Evolutionary conservation across 2,797 vertebrate species (phyloP).

Genomic region (Cuculus canorus): DNA sequence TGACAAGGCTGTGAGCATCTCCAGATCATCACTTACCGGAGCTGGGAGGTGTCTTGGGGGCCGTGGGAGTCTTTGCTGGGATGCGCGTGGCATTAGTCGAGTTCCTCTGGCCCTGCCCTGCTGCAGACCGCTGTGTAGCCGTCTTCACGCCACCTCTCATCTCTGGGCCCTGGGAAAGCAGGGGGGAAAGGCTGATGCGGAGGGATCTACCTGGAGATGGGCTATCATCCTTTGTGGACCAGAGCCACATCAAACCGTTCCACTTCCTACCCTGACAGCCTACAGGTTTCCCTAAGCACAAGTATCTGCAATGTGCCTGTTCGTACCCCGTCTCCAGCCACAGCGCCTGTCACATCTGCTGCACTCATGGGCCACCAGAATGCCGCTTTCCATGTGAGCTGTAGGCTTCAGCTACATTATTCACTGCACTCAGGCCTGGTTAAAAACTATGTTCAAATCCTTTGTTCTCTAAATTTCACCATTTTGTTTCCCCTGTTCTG

Average conservation of each 20-base stretch:
- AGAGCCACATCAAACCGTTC: background rate
- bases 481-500: background rate
- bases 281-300: background rate
- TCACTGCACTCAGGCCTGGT: background rate
- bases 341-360: accelerated
- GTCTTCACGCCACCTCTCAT: slow-evolving; percentile 73
- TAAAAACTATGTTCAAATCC: background rate
- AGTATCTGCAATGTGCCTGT: accelerated
- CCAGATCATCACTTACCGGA: slow-evolving; percentile 66
- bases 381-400: background rate
- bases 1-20: background rate
- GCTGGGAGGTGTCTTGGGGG: slow-evolving; percentile 82
- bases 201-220: background rate
- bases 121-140: slow-evolving; percentile 60
- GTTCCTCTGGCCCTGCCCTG: slow-evolving; percentile 79
- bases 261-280: background rate
- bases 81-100: slow-evolving; percentile 83
- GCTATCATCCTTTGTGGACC: background rate
- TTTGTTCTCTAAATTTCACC: background rate
- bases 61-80: slow-evolving; percentile 83
- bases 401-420: background rate
- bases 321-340: background rate
- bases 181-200: background rate
- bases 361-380: background rate
- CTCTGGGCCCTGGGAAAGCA: slow-evolving; percentile 69